Base-by-base conservation (phyloP, 1,140 invertebrate genomes). In the Phortica variegata region DNA sequence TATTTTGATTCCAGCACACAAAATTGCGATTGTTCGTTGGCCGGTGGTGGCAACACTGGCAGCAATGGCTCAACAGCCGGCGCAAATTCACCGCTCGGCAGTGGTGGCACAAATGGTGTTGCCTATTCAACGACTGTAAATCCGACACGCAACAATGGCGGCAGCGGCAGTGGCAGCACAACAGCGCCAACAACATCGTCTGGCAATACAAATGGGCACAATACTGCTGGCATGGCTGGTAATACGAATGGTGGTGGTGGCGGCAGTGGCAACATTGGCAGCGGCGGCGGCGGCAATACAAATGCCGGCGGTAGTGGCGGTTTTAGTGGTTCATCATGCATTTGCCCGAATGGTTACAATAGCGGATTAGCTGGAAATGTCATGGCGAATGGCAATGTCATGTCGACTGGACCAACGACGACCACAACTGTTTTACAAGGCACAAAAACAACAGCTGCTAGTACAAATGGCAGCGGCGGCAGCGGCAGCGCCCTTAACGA, bases 11-110 rank as follows among this genome's bases (percentile, higher is more conserved):
- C 20, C 49, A 75, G 73, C 33, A 60, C 73, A 12, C 70, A 73
- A 54, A 71, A 59, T 38, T 75, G 73, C 57, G 73, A 82, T 79
- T 74, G 78, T 77, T 17, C 83, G 51, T 73, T 74, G 47, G 78
- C n/a, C n/a, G n/a, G n/a, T n/a, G n/a, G n/a, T n/a, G n/a, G n/a
- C n/a, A n/a, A n/a, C 76, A 49, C 54, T 61, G 54, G 83, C 78
- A 45, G 84, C 82, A 34, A 79, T 75, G 43, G 78, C 77, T 58
- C 79, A 80, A 65, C 57, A 60, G 49, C 61, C 43, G 39, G 47
- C 32, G 45, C 49, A 3, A 34, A 32, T n/a, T 34, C 32, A 34
- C 8, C 32, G 10, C 23, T 26, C 7, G 56, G 56, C 15, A 8
- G 56, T 47, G 50, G 55, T 26, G 36, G 37, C 31, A 54, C 46